These are phyloP conservation scores for Machimus rusticus DNA, from an alignment of 2,888 invertebrate species.

Conservation along the genomic window DNA sequence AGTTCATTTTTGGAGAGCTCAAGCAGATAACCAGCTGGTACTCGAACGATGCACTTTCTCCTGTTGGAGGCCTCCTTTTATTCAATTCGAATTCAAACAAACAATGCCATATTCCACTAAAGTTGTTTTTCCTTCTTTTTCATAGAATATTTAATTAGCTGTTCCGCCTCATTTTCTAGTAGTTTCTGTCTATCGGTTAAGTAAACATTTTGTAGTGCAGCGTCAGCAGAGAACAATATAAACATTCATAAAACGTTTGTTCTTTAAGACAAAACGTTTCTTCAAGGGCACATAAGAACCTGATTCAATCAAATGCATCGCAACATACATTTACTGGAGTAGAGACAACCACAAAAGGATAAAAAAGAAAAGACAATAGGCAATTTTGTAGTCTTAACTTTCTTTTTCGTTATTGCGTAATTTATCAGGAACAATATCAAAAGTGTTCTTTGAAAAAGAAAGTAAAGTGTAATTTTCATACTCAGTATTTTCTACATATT, in stretches of 20 bases:
- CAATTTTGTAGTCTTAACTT: background rate
- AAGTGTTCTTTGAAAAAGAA: background rate
- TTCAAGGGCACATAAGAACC: background rate
- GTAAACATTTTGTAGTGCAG: background rate
- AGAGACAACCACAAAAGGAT: background rate
- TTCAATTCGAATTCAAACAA: background rate
- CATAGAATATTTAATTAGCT: background rate
- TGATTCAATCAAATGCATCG: background rate
- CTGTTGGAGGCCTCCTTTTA: background rate
- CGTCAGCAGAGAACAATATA: too few relatives aligned
- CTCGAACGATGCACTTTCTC: background rate
- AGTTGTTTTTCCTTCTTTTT: background rate
- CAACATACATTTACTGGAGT: background rate
- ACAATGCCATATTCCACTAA: background rate
- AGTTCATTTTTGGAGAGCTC: background rate
- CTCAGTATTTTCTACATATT: too few relatives aligned
- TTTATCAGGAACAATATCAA: too few relatives aligned
- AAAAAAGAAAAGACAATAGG: background rate
- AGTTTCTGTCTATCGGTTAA: background rate
- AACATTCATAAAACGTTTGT: background rate
- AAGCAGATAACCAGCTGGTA: background rate
- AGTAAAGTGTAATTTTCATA: background rate
- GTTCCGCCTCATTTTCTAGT: background rate
- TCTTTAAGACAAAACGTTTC: background rate
- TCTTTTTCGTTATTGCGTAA: too few relatives aligned